phyloP scores from a whole-genome alignment of 2,888 invertebrate species.

The Rhopalosiphum nymphaeae region DNA sequence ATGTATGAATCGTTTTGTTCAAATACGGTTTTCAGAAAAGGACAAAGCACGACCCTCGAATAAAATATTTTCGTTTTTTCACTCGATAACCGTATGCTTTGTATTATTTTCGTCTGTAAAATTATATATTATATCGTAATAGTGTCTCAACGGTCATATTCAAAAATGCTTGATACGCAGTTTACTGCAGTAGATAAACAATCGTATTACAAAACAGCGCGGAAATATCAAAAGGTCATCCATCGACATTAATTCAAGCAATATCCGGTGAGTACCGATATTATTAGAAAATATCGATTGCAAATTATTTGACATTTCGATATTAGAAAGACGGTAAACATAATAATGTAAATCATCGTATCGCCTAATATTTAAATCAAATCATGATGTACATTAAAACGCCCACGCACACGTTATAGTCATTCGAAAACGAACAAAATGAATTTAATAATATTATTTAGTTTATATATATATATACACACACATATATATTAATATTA shows the following conservation, averaged over 20 bases:
- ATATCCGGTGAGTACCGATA: neutral
- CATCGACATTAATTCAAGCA: neutral
- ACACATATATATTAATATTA: neutral
- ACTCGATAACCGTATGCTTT: neutral
- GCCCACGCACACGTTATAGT: neutral
- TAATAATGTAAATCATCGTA: neutral
- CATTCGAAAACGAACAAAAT: neutral
- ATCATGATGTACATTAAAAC: neutral
- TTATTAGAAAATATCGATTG: neutral
- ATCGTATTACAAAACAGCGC: neutral
- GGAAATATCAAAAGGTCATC: neutral
- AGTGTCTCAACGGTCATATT: neutral
- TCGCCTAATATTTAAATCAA: neutral
- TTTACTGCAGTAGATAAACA: neutral
- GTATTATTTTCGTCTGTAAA: neutral
- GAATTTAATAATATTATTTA: neutral
- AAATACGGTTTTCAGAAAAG: neutral
- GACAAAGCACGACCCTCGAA: neutral
- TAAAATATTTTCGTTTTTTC: neutral
- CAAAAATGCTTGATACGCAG: neutral
- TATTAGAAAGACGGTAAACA: neutral
- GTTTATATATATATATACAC: neutral
- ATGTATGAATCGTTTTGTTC: neutral
- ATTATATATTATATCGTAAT: neutral
- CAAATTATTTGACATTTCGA: neutral